phyloP scores from a whole-genome alignment of 1,140 invertebrate genomes.

The Andricus grossulariae region DNA sequence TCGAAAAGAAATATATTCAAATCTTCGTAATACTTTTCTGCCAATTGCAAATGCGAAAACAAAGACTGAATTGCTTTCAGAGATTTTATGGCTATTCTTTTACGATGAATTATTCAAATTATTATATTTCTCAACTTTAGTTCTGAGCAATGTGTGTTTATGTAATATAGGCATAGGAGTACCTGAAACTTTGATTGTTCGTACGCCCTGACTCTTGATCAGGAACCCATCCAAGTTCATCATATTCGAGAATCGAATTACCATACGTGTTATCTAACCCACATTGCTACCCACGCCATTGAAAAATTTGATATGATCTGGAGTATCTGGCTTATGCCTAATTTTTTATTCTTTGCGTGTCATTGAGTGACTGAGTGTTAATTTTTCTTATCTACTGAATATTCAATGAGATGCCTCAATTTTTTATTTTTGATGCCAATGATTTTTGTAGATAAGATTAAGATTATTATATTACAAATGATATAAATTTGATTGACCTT shows the following conservation, averaged over 20 bases:
- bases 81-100: background rate
- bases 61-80: constrained; percentile 33
- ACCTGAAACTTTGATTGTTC: constrained; percentile 10
- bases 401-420: background rate
- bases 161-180: background rate
- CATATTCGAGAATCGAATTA: constrained; percentile 7
- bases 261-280: constrained; percentile 6
- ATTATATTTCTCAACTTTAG: background rate
- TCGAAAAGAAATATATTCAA: too few relatives aligned
- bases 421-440: too few relatives aligned
- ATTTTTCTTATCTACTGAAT: background rate
- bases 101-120: constrained; percentile 16
- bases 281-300: constrained; percentile 1
- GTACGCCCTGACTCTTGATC: background rate
- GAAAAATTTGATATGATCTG: constrained; percentile 8
- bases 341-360: background rate
- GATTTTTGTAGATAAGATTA: too few relatives aligned
- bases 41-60: too few relatives aligned
- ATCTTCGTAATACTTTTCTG: too few relatives aligned
- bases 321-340: background rate
- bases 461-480: too few relatives aligned
- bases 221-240: background rate
- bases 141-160: background rate
- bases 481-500: too few relatives aligned
- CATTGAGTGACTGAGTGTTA: background rate